Conservation (phyloP, 2,113 vertebrate species). For the Pelecanoides urinatrix region DNA sequence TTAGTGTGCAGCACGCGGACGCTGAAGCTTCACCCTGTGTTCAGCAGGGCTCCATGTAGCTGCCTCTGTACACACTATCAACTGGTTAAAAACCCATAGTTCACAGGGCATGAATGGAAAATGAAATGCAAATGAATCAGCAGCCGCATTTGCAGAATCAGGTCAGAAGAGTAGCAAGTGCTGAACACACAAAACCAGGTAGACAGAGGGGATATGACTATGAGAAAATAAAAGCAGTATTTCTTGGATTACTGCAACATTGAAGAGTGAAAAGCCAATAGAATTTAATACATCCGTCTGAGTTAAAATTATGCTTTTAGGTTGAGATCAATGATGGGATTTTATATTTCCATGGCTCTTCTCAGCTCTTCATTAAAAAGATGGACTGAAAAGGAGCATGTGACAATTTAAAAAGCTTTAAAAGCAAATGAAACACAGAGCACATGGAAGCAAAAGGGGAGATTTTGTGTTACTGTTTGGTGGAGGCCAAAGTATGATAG, state of each 20-base stretch:
- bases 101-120: neutral
- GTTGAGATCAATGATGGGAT: neutral
- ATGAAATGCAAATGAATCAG: neutral
- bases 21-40: neutral
- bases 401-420: neutral
- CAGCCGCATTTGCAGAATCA: neutral
- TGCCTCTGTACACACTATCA: neutral
- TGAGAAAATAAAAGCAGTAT: neutral
- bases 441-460: neutral
- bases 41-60: neutral
- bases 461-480: neutral
- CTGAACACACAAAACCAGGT: neutral
- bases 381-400: neutral
- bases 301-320: neutral
- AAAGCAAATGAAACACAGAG: neutral
- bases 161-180: neutral
- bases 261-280: neutral
- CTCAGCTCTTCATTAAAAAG: neutral
- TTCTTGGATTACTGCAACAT: neutral
- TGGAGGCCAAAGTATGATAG: neutral
- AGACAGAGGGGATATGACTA: neutral
- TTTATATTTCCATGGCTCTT: neutral
- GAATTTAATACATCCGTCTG: neutral
- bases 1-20: fast-evolving
- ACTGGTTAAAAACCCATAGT: neutral